Conservation (phyloP, 2,113 vertebrate species). For the Sminthopsis crassicaudata region DNA sequence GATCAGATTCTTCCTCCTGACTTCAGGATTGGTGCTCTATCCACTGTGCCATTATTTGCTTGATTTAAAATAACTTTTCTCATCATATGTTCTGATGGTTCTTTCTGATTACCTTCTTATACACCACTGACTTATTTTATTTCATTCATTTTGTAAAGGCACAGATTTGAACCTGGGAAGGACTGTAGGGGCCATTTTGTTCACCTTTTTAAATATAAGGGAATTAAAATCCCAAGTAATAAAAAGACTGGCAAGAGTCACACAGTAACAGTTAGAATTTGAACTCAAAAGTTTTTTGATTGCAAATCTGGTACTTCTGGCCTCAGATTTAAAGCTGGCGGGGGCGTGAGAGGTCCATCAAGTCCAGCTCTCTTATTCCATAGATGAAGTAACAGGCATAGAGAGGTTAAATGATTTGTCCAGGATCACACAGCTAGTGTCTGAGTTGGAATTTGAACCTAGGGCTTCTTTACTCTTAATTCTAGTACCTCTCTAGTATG, state of each 20-base stretch:
- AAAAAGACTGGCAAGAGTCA: not conserved
- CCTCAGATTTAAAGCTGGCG: not conserved
- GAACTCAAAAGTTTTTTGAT: not conserved
- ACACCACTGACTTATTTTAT: not conserved
- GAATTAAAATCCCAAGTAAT: not conserved
- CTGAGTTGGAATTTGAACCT: not conserved
- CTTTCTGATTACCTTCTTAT: not conserved
- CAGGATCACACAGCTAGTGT: not conserved
- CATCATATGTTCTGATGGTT: not conserved
- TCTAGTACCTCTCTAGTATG: not conserved
- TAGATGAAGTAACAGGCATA: not conserved
- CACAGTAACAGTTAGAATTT: not conserved
- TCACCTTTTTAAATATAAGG: not conserved
- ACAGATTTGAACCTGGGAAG: not conserved
- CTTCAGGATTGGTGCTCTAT: no score
- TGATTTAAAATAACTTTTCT: conserved; percentile 30
- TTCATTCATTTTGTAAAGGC: not conserved
- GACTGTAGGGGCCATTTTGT: not conserved
- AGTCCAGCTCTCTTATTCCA: not conserved
- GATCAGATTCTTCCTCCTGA: no score
- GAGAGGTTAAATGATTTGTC: not conserved
- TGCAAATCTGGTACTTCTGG: not conserved
- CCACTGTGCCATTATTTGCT: not conserved
- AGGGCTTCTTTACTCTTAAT: not conserved
- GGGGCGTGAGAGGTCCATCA: not conserved